Evolutionary conservation across 2,888 invertebrate species (phyloP).

Genomic region (Apamea crenata): DNA sequence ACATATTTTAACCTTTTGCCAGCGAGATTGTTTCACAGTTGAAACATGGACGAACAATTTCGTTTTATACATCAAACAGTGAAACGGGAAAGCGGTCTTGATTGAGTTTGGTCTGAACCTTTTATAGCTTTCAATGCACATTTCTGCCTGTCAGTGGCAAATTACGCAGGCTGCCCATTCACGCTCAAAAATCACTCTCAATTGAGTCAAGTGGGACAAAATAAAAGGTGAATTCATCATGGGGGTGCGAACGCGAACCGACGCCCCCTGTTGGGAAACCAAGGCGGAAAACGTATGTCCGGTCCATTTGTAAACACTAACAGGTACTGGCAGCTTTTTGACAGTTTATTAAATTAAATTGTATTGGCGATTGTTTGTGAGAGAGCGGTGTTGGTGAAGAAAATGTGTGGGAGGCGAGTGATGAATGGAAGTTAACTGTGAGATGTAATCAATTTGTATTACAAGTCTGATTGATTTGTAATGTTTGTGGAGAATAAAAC

Average conservation of each 20-base stretch:
- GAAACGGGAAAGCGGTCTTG: constrained; percentile 76
- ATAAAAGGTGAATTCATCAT: constrained; percentile 89
- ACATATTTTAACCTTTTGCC: constrained; percentile 68
- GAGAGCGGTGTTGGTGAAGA: constrained; percentile 58
- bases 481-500: neutral
- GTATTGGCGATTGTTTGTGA: constrained; percentile 77
- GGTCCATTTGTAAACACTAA: constrained; percentile 88
- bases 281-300: constrained; percentile 88
- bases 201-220: constrained; percentile 89
- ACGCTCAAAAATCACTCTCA: constrained; percentile 89
- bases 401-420: constrained; percentile 48
- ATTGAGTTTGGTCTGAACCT: constrained; percentile 87
- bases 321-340: constrained; percentile 86
- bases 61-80: constrained; percentile 60
- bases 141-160: constrained; percentile 88
- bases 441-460: constrained; percentile 54
- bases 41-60: constrained; percentile 56
- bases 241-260: constrained; percentile 82
- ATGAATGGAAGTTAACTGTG: constrained; percentile 50
- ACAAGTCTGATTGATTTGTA: constrained; percentile 44
- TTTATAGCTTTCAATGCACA: constrained; percentile 88
- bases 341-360: constrained; percentile 88
- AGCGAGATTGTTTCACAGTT: constrained; percentile 48
- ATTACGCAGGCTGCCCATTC: constrained; percentile 89
- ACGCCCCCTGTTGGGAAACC: constrained; percentile 84